Base-by-base conservation (phyloP, 2,888 invertebrate species). In the Drosophila anceps region DNA sequence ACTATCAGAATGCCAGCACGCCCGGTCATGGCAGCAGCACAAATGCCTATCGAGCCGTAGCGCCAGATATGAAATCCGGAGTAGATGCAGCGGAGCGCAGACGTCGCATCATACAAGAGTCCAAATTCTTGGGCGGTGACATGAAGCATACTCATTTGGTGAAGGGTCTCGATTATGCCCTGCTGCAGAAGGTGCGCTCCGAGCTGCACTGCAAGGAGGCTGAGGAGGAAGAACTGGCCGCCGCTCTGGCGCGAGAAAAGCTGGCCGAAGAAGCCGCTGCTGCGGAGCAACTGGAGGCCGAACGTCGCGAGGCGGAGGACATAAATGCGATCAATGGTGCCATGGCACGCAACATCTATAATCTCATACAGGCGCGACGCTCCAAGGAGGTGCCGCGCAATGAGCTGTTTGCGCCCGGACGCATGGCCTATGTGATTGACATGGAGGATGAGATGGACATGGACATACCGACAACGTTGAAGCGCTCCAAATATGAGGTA, bases 61-160 rank as follows among this genome's bases (percentile, higher is more conserved):
- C 99, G 4, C 99, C 99, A 0, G 99, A 99, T 94, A 93, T 98
- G 15, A 98, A 98, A 92, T 98, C 98, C 0, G 97, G 98, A 76
- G 95, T 97, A 92, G 98, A 98, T 94, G 98, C 98, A 0, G 98
- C 99, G 8, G 99, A 99, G 93, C 94, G 98, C 46, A 94, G 99
- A 59, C 95, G 98, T 58, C 98, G 99, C 91, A 96, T 98, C 94
- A 99, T 99, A 91, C 96, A 97, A 94, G 99, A 99, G 93, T 99
- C 99, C 0, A 99, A 99, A 94, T 99, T 98, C 94, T 97, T 99
- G 94, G 99, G 99, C 92, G 99, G 99, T 95, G 99, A 99, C 93
- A 99, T 99, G 97, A 99, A 99, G 91, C 99, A 99, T 90, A 99
- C 99, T 92, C 99, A 99, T 94, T 98, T 99, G 95, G 99, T 99